Evolutionary conservation across 2,113 vertebrate genomes (phyloP).

Genomic region (Symphodus melops): DNA sequence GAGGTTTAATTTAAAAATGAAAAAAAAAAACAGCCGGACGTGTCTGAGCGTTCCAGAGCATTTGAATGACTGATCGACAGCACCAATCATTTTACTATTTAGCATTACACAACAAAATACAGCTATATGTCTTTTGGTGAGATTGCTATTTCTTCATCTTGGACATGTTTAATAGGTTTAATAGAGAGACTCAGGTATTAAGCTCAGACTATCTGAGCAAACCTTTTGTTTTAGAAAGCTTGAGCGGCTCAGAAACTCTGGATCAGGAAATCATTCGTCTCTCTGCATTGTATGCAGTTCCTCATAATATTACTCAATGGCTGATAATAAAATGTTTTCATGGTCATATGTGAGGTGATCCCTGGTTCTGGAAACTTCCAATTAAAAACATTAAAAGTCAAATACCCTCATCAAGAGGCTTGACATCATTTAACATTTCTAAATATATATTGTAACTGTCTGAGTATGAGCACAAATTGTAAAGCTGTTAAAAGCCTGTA

Average conservation of each 20-base stretch:
- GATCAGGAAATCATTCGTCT: not conserved
- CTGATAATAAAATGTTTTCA: not conserved
- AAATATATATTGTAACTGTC: slow-evolving; percentile 14
- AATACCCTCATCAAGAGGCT: not conserved
- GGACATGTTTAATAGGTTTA: too few species aligned
- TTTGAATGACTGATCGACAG: too few species aligned
- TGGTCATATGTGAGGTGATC: not conserved
- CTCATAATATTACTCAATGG: not conserved
- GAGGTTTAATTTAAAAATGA: too few species aligned
- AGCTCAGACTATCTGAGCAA: too few species aligned
- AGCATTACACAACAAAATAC: too few species aligned
- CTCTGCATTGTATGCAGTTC: not conserved
- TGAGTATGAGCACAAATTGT: slow-evolving; percentile 14
- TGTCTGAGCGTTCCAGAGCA: too few species aligned
- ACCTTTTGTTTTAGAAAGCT: not conserved
- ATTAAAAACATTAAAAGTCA: not conserved
- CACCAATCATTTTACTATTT: too few species aligned
- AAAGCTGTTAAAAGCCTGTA: slow-evolving; percentile 31
- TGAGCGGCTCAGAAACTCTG: too few species aligned
- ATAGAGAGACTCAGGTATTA: too few species aligned
- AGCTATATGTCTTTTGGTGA: too few species aligned
- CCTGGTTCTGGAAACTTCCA: not conserved
- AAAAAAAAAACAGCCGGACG: too few species aligned
- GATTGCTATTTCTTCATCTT: too few species aligned
- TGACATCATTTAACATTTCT: slow-evolving; percentile 26